Conservation (phyloP, 1,140 invertebrate genomes). For the Trissolcus basalis region DNA sequence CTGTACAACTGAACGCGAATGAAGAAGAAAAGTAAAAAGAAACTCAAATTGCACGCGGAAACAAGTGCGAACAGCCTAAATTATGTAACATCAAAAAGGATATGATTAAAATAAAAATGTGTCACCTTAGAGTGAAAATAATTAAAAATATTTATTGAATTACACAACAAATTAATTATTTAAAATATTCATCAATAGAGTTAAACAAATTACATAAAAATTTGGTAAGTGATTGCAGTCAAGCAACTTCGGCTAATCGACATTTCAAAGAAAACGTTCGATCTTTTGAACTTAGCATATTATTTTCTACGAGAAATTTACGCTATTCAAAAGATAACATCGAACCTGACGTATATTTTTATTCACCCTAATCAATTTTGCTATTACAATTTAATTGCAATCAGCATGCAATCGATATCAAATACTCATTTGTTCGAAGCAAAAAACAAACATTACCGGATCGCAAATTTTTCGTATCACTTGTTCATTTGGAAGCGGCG, state of each 20-base stretch:
- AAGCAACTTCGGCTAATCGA: slow-evolving; percentile 39
- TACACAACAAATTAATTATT: slow-evolving; percentile 47
- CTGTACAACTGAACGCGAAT: too few species aligned
- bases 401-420: slow-evolving; percentile 15
- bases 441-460: slow-evolving; percentile 29
- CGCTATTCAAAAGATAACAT: slow-evolving; percentile 46
- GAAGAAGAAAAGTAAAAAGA: too few species aligned
- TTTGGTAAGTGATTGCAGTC: slow-evolving; percentile 41
- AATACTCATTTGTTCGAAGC: slow-evolving; percentile 13
- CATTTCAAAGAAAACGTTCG: slow-evolving; percentile 12
- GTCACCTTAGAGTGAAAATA: slow-evolving; percentile 33
- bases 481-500: background rate
- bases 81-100: slow-evolving; percentile 4
- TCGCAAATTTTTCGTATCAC: slow-evolving; percentile 4
- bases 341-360: slow-evolving; percentile 42
- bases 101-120: slow-evolving; percentile 28
- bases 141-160: slow-evolving; percentile 49
- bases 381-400: slow-evolving; percentile 26
- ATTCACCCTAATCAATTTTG: slow-evolving; percentile 23
- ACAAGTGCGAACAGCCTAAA: too few species aligned
- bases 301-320: slow-evolving; percentile 53
- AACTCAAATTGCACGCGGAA: too few species aligned
- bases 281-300: slow-evolving; percentile 22
- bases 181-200: slow-evolving; percentile 44
- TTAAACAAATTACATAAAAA: slow-evolving; percentile 51